Evolutionary conservation across 2,113 vertebrate species (phyloP), one percentile per base, ranked within the genome.

Genomic region (Psittacus erithacus): DNA sequence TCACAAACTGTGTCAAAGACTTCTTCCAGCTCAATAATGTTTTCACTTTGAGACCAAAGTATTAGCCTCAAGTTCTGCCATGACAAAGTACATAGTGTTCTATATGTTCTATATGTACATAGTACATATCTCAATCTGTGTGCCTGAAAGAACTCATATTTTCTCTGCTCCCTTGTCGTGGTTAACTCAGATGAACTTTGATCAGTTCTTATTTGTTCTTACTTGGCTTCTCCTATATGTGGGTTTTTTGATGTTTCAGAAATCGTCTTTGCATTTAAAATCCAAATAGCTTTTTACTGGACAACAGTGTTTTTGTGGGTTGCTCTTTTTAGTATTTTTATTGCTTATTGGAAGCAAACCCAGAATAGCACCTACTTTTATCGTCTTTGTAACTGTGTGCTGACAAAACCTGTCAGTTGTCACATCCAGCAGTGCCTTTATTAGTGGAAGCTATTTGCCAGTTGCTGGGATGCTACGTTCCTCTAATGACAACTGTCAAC

Each of bases 401-500:
- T 91, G 91, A 92, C 83, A 89, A 92, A 88, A 91, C 31, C 43
- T 93, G 81, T 91, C 83, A 71, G 50, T 43, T 93, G 55, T 68
- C 91, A 82, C 24, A 64, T 57, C 69, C 89, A 41, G 68, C 53
- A 79, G 52, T 65, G 57, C 47, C 43, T n/a, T 89, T 82, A 92
- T 71, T 86, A 86, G 78, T 47, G 88, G 65, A 59, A 93, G 33
- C 35, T 91, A 23, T 81, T 92, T 73, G 53, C n/a, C 60, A 53
- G 0, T 79, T 53, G 52, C 62, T 76, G 63, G 93, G 75, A n/a
- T 68, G n/a, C 44, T 79, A 7, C 18, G 63, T 81, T 70, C 46
- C 43, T 82, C n/a, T 78, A 75, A 63, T 64, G 76, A 57, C 55
- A 92, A 28, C 73, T 91, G 73, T 68, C 74, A 89, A 24, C 50